Base-by-base conservation (phyloP, 2,888 invertebrate species). In the Drosophila kanekoi region DNA sequence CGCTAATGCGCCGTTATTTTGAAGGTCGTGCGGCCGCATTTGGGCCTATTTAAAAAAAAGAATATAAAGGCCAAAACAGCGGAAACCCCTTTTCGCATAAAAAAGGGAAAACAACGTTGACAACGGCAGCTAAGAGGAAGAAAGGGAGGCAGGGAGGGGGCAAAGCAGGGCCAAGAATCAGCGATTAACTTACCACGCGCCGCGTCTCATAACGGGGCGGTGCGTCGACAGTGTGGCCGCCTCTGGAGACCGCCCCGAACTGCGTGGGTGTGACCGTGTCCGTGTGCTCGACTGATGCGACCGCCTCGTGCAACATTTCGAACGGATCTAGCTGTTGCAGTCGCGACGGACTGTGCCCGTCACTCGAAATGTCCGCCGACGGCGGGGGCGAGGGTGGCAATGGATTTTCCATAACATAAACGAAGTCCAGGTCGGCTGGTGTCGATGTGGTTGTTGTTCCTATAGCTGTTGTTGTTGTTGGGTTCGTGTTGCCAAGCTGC, bases 331-430 rank as follows among this genome's bases (percentile, higher is more conserved):
- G 45, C 40, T 74, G 59, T 54, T 78, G 75, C 75, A 71, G 40
- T 51, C 48, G 77, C 33, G 71, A 8, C 40, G 62, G 64, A 57
- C 43, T 61, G 72, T 48, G 69, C 79, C 57, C 72, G 77, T 44
- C 66, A 28, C 28, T 53, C 51, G 52, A 64, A 51, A 81, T 77
- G 72, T 75, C 81, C 43, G 73, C 78, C 6, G 87, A 82, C 3
- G 78, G 76, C n/a, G 78, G 80, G 13, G 83, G 81, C 28, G 81
- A 74, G 58, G 86, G 84, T 63, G 85, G 77, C 63, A 85, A 66
- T 74, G 89, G 72, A 69, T 81, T 87, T 73, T 83, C 85, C 61
- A 89, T 77, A 60, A 89, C 81, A 72, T 83, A 89, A 44, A 89
- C 87, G 68, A 83, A 75, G 61, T 81, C 85, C 51, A 87, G 76